phyloP scores from a whole-genome alignment of 2,113 vertebrate genomes.

The Apodemus speciosus region DNA sequence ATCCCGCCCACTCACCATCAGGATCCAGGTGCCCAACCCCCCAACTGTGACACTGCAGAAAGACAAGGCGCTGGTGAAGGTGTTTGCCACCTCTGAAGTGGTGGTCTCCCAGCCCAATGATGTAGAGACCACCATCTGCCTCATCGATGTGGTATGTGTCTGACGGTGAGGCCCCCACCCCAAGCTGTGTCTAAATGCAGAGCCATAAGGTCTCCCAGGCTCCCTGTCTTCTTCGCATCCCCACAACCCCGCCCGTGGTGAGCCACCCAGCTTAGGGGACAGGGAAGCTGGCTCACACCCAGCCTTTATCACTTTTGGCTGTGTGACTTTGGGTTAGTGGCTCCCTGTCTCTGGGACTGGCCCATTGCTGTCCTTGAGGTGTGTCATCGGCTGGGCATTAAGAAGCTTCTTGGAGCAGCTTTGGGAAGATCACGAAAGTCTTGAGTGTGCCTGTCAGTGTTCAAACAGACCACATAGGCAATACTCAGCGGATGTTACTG shows the following conservation, averaged over 20 bases:
- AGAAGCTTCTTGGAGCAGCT: background rate
- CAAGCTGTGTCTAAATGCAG: background rate
- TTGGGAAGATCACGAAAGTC: fast-evolving
- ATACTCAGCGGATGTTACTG: background rate
- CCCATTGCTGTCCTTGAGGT: background rate
- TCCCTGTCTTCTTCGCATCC: background rate
- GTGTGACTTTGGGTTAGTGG: background rate
- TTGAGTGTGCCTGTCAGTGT: background rate
- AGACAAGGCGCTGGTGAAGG: constrained; percentile 72
- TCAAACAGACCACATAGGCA: background rate
- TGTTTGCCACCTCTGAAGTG: constrained; percentile 72
- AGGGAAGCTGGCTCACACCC: background rate
- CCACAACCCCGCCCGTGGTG: fast-evolving
- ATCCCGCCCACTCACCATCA: constrained; percentile 74
- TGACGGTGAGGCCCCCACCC: fast-evolving
- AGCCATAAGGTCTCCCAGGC: fast-evolving
- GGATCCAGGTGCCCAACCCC: constrained; percentile 71
- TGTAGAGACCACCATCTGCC: constrained; percentile 70
- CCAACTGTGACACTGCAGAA: constrained; percentile 71
- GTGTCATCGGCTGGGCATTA: too few relatives aligned
- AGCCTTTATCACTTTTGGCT: background rate
- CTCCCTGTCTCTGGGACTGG: background rate
- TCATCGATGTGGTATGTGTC: constrained; percentile 75
- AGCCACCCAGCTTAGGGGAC: background rate
- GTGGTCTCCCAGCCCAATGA: constrained; percentile 50